phyloP scores from a whole-genome alignment of 2,113 vertebrate species.

The Neogobius melanostomus region DNA sequence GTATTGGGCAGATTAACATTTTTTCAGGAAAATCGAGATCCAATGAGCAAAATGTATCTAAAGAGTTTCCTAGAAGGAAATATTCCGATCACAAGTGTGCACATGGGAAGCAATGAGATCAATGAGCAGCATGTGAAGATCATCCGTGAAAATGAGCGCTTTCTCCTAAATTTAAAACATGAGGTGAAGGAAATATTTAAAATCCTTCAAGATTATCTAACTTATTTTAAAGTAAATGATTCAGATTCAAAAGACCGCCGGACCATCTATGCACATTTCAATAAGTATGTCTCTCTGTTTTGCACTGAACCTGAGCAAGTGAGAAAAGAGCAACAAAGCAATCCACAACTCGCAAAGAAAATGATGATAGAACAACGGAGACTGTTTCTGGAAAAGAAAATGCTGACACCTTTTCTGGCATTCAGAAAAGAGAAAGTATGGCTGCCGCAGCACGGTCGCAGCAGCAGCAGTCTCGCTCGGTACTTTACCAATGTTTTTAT shows the following conservation, averaged over 20 bases:
- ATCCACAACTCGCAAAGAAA: constrained; percentile 20
- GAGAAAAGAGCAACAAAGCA: background rate
- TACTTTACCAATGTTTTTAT: too few species aligned
- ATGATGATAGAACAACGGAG: constrained; percentile 16
- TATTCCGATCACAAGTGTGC: constrained; percentile 26
- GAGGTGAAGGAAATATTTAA: constrained; percentile 44
- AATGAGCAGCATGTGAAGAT: constrained; percentile 36
- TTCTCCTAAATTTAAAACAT: constrained; percentile 63
- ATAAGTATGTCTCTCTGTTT: constrained; percentile 23
- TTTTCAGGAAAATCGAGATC: constrained; percentile 54
- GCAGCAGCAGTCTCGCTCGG: too few species aligned
- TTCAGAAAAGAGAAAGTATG: too few species aligned
- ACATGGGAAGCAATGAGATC: constrained; percentile 22
- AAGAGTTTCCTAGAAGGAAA: constrained; percentile 65
- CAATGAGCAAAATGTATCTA: constrained; percentile 38
- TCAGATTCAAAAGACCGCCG: background rate
- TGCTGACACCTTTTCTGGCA: constrained; percentile 55
- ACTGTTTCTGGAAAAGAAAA: constrained; percentile 43
- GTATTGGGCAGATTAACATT: constrained; percentile 65
- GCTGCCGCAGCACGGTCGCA: too few species aligned
- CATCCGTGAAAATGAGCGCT: constrained; percentile 49
- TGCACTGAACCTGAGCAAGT: constrained; percentile 1
- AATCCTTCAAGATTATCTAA: constrained; percentile 26
- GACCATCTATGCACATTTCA: background rate
- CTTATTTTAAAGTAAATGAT: constrained; percentile 34